Base-by-base conservation (phyloP, 2,888 invertebrate species). In the Tachina grossa region DNA sequence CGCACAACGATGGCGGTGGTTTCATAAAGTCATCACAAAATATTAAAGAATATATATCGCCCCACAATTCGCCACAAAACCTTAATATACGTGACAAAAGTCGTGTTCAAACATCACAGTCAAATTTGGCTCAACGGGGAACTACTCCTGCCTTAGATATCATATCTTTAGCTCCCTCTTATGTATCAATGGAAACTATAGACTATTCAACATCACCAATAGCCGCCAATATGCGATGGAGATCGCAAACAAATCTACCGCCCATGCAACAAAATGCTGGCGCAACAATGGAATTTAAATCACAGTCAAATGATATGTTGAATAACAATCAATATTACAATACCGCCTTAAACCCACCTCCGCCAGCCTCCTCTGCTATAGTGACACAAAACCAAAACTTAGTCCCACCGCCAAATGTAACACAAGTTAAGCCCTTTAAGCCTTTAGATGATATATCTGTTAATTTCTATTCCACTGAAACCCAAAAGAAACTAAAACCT, bases 21-120 rank as follows among this genome's bases (percentile, higher is more conserved):
- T 92, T 92, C 51, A 92, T 92, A 9, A 92, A 91, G 84, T 92
- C 92, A 83, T 92, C 92, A 88, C 92, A 92, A 74, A 92, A 91
- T 66, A 92, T 92, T n/a, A 92, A 92, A 78, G 91, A 92, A 76
- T 92, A 92, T 74, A 87, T 91, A 1, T 92, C 92, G 10, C 92
- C 92, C 0, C 83, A 90, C 13, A 89, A 89, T 10, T 91, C 92
- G 71, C 92, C 92, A 6, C 85, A 86, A 69, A 84, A 81, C 13
- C 80, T 85, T 13, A 76, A 41, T 43, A 55, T 47, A 13, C 69
- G 63, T 1, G 85, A 79, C 16, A 69, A 83, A 69, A 69, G 16
- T 16, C 78, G 83, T 55, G 1, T 41, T 22, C 66, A 77, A 74
- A 39, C 87, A 76, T 81, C 86, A 71, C 72, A 89, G 53, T 88